A percentile compares a stretch with the other conserved stretches of the same genome.
These are phyloP conservation scores for Tenthredo mesomela DNA, from an alignment of 2,888 invertebrate species.

Conservation along the genomic window DNA sequence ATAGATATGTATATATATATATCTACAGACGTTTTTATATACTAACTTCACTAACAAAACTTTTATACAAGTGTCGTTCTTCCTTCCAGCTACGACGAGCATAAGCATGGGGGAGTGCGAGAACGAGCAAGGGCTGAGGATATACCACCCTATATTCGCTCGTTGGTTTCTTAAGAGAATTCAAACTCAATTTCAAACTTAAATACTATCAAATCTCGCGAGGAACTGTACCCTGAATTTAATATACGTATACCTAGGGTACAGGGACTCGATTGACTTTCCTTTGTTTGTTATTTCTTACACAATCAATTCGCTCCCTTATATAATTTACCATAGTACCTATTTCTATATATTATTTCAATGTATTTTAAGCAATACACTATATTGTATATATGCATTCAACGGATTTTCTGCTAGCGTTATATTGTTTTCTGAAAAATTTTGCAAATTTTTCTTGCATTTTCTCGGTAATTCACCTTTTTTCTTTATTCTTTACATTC, in stretches of 20 bases:
- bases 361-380: neutral
- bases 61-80: slow-evolving; percentile 19
- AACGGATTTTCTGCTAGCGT: neutral
- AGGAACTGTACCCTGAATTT: slow-evolving; percentile 12
- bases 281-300: slow-evolving; percentile 4
- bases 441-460: neutral
- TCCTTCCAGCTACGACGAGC: neutral
- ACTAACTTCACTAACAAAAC: slow-evolving; percentile 23
- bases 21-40: slow-evolving; percentile 17
- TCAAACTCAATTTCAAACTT: slow-evolving; percentile 33
- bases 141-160: slow-evolving; percentile 21
- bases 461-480: neutral
- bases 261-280: neutral
- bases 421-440: neutral
- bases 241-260: neutral
- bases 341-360: neutral
- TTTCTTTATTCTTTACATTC: neutral
- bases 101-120: neutral
- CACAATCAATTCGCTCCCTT: neutral
- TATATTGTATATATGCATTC: neutral
- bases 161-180: slow-evolving; percentile 30
- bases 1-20: neutral
- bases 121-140: slow-evolving; percentile 20
- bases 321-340: neutral
- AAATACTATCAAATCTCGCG: slow-evolving; percentile 21